Conservation (phyloP, 92 coral and sea anemone species). For the Epizoanthus ramosus region DNA sequence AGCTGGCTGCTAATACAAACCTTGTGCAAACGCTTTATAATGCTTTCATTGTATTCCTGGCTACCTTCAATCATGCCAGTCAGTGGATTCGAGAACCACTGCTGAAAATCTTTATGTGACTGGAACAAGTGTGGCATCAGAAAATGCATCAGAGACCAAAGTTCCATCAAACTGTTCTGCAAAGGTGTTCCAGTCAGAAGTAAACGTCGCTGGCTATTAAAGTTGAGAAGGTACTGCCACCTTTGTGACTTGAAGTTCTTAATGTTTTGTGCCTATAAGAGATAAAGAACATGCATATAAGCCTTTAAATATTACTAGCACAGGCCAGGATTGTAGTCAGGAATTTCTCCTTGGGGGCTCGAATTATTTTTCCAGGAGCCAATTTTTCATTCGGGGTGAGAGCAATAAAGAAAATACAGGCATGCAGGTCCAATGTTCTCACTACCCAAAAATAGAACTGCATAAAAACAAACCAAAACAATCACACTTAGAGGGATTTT, state of each 20-base stretch:
- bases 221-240: conserved; percentile 97
- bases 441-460: too few species aligned
- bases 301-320: not conserved
- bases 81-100: conserved; percentile 98
- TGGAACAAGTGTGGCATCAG: conserved; percentile 99
- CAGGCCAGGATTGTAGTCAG: too few species aligned
- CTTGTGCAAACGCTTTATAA: conserved; percentile 93
- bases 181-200: conserved; percentile 96
- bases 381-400: too few species aligned
- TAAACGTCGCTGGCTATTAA: conserved; percentile 94
- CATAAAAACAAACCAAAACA: too few species aligned
- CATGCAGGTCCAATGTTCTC: too few species aligned
- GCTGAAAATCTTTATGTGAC: conserved; percentile 98
- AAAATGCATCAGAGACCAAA: conserved; percentile 99
- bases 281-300: not conserved
- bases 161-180: conserved; percentile 98
- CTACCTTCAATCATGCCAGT: conserved; percentile 99
- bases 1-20: conserved; percentile 40
- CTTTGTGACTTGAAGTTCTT: conserved; percentile 99
- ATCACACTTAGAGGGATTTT: too few species aligned
- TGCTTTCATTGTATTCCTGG: conserved; percentile 94
- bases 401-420: too few species aligned
- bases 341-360: not conserved
- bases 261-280: conserved; percentile 94
- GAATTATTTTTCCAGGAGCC: too few species aligned